phyloP scores from a whole-genome alignment of 2,888 invertebrate genomes.

The Neria commutata region DNA sequence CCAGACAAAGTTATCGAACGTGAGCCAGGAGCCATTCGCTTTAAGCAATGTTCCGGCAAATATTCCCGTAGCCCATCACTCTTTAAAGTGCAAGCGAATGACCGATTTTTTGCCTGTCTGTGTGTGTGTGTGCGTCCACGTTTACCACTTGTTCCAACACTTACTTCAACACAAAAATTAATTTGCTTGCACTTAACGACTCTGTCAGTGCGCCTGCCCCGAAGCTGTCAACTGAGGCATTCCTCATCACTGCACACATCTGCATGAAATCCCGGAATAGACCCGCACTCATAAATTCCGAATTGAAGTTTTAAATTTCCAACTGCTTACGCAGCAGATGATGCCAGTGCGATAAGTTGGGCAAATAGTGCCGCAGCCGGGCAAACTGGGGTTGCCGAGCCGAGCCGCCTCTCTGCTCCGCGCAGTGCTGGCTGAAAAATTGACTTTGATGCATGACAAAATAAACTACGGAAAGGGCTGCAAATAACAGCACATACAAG shows the following conservation, averaged over 20 bases:
- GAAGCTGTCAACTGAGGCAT: neutral
- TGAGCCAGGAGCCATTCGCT: too few relatives aligned
- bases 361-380: conserved; percentile 29
- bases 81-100: too few relatives aligned
- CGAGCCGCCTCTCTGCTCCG: neutral
- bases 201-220: neutral
- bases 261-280: neutral
- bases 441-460: conserved; percentile 28
- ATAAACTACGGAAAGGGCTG: conserved; percentile 8
- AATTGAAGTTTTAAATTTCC: conserved; percentile 22
- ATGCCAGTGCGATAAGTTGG: conserved; percentile 37
- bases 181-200: neutral
- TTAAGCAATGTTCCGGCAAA: too few relatives aligned
- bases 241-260: conserved; percentile 2
- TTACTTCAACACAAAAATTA: too few relatives aligned
- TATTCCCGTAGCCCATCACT: too few relatives aligned
- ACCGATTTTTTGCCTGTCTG: too few relatives aligned
- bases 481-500: conserved; percentile 10
- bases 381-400: neutral
- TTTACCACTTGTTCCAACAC: too few relatives aligned
- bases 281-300: conserved; percentile 13
- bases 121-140: too few relatives aligned
- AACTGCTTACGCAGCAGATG: conserved; percentile 32
- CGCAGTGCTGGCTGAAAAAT: conserved; percentile 29
- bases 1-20: too few relatives aligned